phyloP scores from a whole-genome alignment of 2,888 invertebrate genomes.

The Plebejus anna region DNA sequence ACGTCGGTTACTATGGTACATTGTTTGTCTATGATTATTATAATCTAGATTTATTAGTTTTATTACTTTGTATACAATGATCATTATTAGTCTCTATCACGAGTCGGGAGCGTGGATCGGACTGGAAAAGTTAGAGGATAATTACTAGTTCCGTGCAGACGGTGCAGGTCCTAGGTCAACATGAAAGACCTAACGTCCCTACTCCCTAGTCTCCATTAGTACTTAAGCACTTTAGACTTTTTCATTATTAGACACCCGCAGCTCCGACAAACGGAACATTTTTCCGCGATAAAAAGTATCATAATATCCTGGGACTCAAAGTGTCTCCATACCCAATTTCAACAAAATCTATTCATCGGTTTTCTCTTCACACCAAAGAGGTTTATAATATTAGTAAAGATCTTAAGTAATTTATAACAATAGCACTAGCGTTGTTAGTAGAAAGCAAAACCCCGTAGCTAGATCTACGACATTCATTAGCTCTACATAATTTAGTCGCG shows the following conservation, averaged over 20 bases:
- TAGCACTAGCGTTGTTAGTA: neutral
- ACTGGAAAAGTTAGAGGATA: constrained; percentile 2
- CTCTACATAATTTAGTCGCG: neutral
- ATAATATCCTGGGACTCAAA: no score
- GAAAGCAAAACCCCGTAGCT: neutral
- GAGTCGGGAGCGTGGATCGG: neutral
- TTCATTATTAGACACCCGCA: no score
- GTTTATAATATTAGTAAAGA: no score
- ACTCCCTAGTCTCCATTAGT: neutral
- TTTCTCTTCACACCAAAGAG: no score
- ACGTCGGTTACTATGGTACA: constrained; percentile 44
- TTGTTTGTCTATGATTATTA: constrained; percentile 36
- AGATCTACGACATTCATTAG: no score
- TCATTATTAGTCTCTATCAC: neutral
- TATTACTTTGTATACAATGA: constrained; percentile 26
- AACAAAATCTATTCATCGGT: no score
- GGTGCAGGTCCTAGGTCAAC: neutral
- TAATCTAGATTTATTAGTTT: constrained; percentile 15
- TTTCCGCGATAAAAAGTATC: no score
- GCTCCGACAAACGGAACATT: no score
- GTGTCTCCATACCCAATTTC: no score
- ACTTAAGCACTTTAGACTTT: no score
- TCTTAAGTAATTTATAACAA: no score
- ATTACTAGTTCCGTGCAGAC: neutral
- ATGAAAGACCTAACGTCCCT: neutral